Conservation (phyloP, 2,888 invertebrate species). For the Archaeoteleia sp. region DNA sequence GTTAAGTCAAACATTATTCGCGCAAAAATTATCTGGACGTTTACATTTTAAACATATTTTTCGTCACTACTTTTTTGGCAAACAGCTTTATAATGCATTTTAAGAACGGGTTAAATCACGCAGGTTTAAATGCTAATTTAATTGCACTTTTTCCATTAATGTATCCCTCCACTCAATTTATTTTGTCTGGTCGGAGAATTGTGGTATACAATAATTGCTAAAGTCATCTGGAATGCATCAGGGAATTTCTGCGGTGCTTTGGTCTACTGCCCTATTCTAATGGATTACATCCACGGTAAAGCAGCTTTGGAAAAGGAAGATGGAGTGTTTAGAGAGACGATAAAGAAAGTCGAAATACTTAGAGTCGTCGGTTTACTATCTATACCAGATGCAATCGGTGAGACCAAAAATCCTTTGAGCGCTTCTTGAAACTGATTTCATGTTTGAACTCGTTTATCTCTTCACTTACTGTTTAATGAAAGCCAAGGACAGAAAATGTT, state of each 20-base stretch:
- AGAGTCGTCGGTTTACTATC: slow-evolving; percentile 46
- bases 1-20: background rate
- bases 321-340: slow-evolving; percentile 51
- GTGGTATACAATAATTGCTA: slow-evolving; percentile 45
- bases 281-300: slow-evolving; percentile 54
- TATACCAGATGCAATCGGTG: slow-evolving; percentile 44
- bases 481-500: background rate
- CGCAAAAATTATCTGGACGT: too few species aligned
- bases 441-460: slow-evolving; percentile 34
- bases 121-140: slow-evolving; percentile 11
- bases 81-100: too few species aligned
- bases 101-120: background rate
- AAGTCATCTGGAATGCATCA: slow-evolving; percentile 49
- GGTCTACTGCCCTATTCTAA: slow-evolving; percentile 48
- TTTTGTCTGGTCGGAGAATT: slow-evolving; percentile 35
- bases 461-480: slow-evolving; percentile 13
- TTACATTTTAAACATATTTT: too few species aligned
- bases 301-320: slow-evolving; percentile 53
- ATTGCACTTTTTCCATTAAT: slow-evolving; percentile 12
- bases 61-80: too few species aligned
- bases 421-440: slow-evolving; percentile 35
- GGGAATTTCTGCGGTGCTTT: slow-evolving; percentile 45
- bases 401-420: slow-evolving; percentile 37
- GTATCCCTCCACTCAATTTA: slow-evolving; percentile 14
- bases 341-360: slow-evolving; percentile 52